Evolutionary conservation across 2,888 invertebrate genomes (phyloP).

Genomic region (Formica aserva): DNA sequence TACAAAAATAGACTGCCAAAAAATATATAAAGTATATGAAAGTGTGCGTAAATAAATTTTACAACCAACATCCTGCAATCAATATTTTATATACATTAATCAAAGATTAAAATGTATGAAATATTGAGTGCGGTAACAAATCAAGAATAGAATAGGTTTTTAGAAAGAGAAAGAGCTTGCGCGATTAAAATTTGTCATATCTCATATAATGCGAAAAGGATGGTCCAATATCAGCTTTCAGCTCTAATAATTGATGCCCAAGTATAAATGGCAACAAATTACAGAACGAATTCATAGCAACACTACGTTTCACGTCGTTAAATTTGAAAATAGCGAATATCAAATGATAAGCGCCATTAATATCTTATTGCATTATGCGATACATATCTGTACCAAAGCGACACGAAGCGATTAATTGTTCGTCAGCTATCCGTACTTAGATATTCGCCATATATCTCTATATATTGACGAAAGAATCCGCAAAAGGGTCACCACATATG

Average conservation of each 20-base stretch:
- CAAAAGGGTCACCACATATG: conserved; percentile 5
- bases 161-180: background rate
- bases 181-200: background rate
- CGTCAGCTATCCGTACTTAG: conserved; percentile 29
- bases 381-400: background rate
- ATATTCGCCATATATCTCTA: conserved; percentile 10
- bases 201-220: background rate
- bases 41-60: background rate
- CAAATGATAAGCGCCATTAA: conserved; percentile 1
- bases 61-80: background rate
- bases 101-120: background rate
- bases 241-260: background rate
- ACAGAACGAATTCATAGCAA: background rate
- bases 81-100: background rate
- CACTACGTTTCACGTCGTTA: background rate
- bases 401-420: background rate
- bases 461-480: conserved; percentile 19
- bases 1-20: conserved; percentile 15
- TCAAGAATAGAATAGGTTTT: background rate
- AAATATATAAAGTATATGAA: conserved; percentile 9
- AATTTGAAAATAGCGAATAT: conserved; percentile 9
- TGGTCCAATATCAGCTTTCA: background rate
- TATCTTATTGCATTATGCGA: background rate
- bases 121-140: background rate
- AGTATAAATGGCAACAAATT: conserved; percentile 2